These are phyloP conservation scores for Grammomys surdaster DNA, from an alignment of 2,113 vertebrate species.

Conservation along the genomic window DNA sequence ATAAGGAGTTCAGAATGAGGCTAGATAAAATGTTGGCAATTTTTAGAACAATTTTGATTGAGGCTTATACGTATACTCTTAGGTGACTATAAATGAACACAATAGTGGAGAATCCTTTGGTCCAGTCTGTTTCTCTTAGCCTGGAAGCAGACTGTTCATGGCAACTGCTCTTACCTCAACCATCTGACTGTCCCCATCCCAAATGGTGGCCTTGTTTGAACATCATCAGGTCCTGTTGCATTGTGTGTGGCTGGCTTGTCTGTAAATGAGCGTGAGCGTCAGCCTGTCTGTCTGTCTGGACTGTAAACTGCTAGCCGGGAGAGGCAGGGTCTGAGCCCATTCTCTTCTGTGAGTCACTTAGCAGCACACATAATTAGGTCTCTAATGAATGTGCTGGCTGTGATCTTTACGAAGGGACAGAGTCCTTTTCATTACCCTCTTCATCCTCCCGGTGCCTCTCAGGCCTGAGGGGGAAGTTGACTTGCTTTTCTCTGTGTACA, in stretches of 20 bases:
- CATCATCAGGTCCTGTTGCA: background rate
- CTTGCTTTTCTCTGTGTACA: background rate
- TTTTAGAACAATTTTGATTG: background rate
- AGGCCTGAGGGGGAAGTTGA: background rate
- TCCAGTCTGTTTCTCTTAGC: background rate
- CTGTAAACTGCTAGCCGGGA: conserved; percentile 29
- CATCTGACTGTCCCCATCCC: background rate
- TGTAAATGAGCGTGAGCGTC: conserved; percentile 4
- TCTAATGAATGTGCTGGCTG: conserved; percentile 34
- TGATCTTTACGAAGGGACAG: conserved; percentile 16
- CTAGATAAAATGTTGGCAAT: background rate
- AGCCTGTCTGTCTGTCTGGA: conserved; percentile 47
- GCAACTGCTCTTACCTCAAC: background rate
- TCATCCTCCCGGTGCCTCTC: background rate
- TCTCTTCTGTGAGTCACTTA: conserved; percentile 65
- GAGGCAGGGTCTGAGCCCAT: background rate
- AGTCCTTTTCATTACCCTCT: conserved; percentile 36
- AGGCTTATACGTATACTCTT: background rate
- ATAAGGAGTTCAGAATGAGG: background rate
- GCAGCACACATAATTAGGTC: conserved; percentile 23
- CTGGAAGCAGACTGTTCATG: background rate
- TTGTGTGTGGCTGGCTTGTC: background rate
- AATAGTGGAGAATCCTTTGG: background rate
- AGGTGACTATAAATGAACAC: background rate
- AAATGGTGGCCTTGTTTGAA: background rate